Percentiles rank a stretch among this genome's conserved stretches.
These are phyloP conservation scores for Mercenaria mercenaria DNA, from an alignment of 1,140 invertebrate species.

Conservation along the genomic window DNA sequence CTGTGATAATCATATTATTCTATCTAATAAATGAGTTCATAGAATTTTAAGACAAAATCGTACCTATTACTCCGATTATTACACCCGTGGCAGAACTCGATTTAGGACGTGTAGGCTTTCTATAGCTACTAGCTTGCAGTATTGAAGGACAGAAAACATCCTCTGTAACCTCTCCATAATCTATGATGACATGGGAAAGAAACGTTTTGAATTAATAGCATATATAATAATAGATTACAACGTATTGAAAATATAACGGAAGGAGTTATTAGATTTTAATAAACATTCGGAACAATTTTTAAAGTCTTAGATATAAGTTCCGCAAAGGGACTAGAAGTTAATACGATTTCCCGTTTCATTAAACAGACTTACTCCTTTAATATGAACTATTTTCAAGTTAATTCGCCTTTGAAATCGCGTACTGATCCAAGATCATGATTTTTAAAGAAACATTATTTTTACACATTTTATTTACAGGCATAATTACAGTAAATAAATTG, in stretches of 20 bases:
- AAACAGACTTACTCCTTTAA: too few species aligned
- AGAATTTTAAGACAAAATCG: too few species aligned
- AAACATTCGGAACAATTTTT: background rate
- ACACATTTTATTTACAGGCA: too few species aligned
- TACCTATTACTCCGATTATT: conserved; percentile 42
- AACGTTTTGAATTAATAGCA: background rate
- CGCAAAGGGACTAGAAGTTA: too few species aligned
- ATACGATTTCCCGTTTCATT: too few species aligned
- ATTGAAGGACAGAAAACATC: conserved; percentile 64
- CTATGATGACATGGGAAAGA: conserved; percentile 22
- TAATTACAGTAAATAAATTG: too few species aligned
- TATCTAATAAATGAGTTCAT: too few species aligned
- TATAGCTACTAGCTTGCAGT: background rate
- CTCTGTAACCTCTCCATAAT: conserved; percentile 42
- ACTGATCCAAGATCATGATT: conserved; percentile 46
- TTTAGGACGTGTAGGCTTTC: background rate
- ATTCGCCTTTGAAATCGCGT: too few species aligned
- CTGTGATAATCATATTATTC: too few species aligned
- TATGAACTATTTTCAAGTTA: too few species aligned
- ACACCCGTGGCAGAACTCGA: background rate
- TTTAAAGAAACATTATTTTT: too few species aligned
- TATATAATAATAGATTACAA: background rate
- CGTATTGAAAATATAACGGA: background rate
- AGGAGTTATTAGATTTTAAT: background rate
- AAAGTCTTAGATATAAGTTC: background rate